These are phyloP conservation scores for Antigone vipio DNA, from an alignment of 2,113 vertebrate species.

Conservation along the genomic window DNA sequence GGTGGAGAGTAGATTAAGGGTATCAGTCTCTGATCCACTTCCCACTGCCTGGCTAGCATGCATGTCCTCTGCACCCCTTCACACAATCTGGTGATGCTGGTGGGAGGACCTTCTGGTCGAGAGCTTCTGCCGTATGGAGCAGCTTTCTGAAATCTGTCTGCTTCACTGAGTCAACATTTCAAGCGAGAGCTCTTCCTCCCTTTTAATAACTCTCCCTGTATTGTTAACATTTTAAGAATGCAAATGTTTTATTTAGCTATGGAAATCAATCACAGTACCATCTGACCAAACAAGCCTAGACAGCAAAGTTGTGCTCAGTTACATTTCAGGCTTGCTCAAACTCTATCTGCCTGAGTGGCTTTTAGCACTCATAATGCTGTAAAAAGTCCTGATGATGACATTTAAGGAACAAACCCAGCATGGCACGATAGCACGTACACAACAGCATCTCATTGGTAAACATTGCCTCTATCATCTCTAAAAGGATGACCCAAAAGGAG, in stretches of 20 bases:
- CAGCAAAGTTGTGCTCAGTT: background rate
- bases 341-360: background rate
- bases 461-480: background rate
- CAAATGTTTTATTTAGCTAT: background rate
- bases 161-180: background rate
- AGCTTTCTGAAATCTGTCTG: background rate
- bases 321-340: background rate
- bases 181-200: background rate
- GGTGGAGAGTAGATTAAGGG: background rate
- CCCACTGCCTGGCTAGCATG: background rate
- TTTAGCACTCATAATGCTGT: background rate
- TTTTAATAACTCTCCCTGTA: background rate
- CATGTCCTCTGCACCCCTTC: background rate
- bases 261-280: background rate
- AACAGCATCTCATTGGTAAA: background rate
- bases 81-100: background rate
- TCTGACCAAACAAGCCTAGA: background rate
- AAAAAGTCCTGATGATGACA: background rate
- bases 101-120: conserved; percentile 13
- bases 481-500: background rate
- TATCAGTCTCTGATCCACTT: background rate
- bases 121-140: background rate
- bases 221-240: background rate
- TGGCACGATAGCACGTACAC: fast-evolving
- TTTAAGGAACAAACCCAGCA: background rate